Percentiles rank a stretch among this genome's conserved stretches.
Evolutionary conservation across 1,140 invertebrate species (phyloP).

Genomic region (Coenobita brevimanus): DNA sequence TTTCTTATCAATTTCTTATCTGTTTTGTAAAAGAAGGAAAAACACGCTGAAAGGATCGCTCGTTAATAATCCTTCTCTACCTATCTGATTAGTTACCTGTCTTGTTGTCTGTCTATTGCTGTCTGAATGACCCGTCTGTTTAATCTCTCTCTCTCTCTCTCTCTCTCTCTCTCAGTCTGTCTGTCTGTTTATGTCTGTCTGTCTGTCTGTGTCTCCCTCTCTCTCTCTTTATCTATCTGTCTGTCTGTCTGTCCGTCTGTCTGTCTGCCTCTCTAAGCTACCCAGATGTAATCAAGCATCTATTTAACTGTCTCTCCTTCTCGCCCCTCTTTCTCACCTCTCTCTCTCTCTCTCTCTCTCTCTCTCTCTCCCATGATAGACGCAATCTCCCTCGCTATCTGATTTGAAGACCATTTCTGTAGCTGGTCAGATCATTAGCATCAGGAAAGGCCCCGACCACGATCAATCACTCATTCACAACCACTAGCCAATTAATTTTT

Average conservation of each 20-base stretch:
- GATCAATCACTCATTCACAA: conserved; percentile 61
- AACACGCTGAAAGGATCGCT: no score
- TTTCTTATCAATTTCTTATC: no score
- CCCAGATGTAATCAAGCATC: background rate
- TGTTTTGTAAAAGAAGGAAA: no score
- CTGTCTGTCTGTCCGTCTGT: no score
- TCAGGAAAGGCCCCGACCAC: conserved; percentile 22
- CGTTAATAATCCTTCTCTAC: no score
- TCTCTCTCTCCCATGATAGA: background rate
- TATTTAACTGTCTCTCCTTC: background rate
- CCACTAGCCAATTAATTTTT: conserved; percentile 50
- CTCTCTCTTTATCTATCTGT: no score
- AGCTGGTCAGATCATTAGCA: conserved; percentile 44
- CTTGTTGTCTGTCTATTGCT: background rate
- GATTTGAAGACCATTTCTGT: conserved; percentile 51
- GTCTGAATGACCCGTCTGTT: background rate
- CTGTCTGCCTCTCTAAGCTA: no score
- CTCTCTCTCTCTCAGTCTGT: no score
- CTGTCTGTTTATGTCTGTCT: no score
- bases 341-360: background rate
- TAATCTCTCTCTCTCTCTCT: no score
- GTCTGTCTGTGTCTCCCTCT: no score
- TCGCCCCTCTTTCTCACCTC: background rate
- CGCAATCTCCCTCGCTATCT: conserved; percentile 47
- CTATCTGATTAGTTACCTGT: background rate